A percentile compares a stretch with the other conserved stretches of the same genome.
These are phyloP conservation scores for Leptobrachium leishanense DNA, from an alignment of 2,113 vertebrate species.

Conservation along the genomic window DNA sequence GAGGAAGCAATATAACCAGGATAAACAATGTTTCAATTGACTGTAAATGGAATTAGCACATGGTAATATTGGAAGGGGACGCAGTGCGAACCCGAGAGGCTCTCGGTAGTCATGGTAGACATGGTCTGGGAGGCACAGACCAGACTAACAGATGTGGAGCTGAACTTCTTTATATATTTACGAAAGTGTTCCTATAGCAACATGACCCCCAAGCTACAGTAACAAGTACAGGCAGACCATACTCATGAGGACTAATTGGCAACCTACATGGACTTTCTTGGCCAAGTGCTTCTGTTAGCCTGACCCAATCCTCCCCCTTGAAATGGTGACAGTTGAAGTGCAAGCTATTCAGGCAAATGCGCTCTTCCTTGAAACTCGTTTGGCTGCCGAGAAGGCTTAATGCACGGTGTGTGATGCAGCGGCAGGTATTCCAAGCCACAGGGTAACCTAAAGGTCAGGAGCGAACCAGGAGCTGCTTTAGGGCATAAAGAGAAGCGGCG, in stretches of 20 bases:
- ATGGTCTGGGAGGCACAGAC: slow-evolving; percentile 27
- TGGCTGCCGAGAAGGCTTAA: not conserved
- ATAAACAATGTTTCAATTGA: not conserved
- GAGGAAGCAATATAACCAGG: too few species aligned
- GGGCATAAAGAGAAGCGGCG: not conserved
- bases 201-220: too few species aligned
- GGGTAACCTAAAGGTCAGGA: slow-evolving; percentile 16
- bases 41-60: not conserved
- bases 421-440: not conserved
- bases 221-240: not conserved
- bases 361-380: not conserved
- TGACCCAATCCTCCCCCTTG: not conserved
- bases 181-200: not conserved
- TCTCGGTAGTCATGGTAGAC: slow-evolving; percentile 18
- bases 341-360: slow-evolving; percentile 1
- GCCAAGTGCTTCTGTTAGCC: not conserved
- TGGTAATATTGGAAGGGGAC: not conserved
- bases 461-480: not conserved
- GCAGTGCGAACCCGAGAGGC: not conserved
- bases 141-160: slow-evolving; percentile 38
- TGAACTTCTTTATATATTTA: slow-evolving; percentile 7
- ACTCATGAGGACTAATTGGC: not conserved
- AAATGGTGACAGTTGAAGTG: not conserved
- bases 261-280: not conserved
- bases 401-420: not conserved